Evolutionary conservation across 2,113 vertebrate species (phyloP), one percentile per base, ranked within the genome.

Genomic region (Sardina pilchardus): DNA sequence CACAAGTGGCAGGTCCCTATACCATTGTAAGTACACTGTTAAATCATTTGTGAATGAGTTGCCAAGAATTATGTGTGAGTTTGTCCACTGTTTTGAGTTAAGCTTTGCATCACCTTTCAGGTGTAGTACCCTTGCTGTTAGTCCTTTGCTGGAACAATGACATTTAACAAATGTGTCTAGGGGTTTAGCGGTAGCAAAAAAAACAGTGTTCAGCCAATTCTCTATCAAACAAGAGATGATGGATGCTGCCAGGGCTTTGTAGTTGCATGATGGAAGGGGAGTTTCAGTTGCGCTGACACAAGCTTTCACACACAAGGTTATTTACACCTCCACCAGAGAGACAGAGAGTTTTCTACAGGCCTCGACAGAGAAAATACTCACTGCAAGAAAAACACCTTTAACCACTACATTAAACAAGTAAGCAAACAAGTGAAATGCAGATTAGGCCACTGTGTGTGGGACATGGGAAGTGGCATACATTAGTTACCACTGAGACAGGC

Each of bases 241-340:
- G 93, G 93, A 94, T 93, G 93, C 91, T 90, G 90, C 92, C 81
- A 89, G 80, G 87, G 89, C 90, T 90, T 92, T 91, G 86, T 91
- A 90, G 92, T 91, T 92, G 90, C 91, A 91, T 92, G 94, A 94
- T 93, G 90, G 92, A 93, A 92, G 88, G 92, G 92, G 92, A 93
- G 88, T 90, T 91, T 94, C 90, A 93, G 90, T 91, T 89, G 92
- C 88, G 94, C 95, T 94, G 93, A 94, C 94, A 95, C 93, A 92
- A 93, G 92, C 92, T 91, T 89, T 90, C 87, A 90, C 78, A 82
- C 91, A 93, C 91, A 91, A 86, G 91, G 90, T 90, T 93, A 94
- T 95, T 94, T 93, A 92, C 90, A 90, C 92, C 91, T 90, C 92
- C 88, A 88, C 92, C 88, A 85, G 91, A 85, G 89, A 90, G 88